Evolutionary conservation across 1,140 invertebrate species (phyloP), one percentile per base, ranked within the genome.

Genomic region (Atta cephalotes): DNA sequence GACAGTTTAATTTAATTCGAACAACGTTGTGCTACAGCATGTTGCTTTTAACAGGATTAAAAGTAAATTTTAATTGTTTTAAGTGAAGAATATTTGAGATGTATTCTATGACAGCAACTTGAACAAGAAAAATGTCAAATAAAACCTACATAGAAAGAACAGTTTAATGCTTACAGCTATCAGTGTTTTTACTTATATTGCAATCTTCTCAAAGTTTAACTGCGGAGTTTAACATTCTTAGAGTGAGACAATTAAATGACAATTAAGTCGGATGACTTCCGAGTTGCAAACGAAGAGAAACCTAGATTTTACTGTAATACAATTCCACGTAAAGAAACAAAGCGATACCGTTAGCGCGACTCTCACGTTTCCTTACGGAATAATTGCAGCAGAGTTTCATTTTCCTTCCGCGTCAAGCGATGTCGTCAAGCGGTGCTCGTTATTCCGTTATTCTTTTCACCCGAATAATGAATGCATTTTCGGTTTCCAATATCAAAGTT

Each of bases 41-140:
- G 39, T 31, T n/a, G 68, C 68, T 25, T 82, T 82, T 60, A 49
- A 9, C 35, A 49, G 16, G 56, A 84, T 84, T 84, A 63, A 62
- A 76, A 39, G 28, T 81, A 39, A 21, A 80, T 80, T 21, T 58
- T 56, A 16, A 60, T 74, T 35, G 39, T 45, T 25, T 58, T 14
- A 10, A 51, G 66, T n/a, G n/a, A 9, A 58, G 16, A 12, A n/a
- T 56, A 14, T 81, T 71, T 58, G 51, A 25, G 5, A 45, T 16
- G 14, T 5, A 16, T 49, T 9, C 5, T 3, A 12, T 21, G n/a
- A 56, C 16, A n/a, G 68, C n/a, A 56, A 45, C 14, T 66, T 35
- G 7, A 3, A 49, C 16, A 21, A 7, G 28, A 45, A 21, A 76
- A 60, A 76, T 60, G 28, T 39, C 3, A 74, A 78, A 45, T 31